Evolutionary conservation across 2,113 vertebrate genomes (phyloP).

Genomic region (Neogobius melanostomus): DNA sequence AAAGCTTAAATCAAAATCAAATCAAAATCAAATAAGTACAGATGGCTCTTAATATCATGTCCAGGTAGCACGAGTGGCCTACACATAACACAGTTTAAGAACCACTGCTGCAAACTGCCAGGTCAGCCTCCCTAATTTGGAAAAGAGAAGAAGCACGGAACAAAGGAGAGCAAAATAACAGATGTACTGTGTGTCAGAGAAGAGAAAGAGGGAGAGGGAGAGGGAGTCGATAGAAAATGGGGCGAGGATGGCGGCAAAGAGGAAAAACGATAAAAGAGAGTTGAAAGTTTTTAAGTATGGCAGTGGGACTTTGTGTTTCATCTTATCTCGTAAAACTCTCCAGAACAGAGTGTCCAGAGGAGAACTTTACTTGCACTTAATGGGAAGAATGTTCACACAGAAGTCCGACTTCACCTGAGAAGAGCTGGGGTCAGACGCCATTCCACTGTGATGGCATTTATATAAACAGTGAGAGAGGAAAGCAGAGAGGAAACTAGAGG

Average conservation of each 20-base stretch:
- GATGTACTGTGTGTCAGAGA: slow-evolving; percentile 29
- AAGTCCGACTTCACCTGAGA: slow-evolving; percentile 32
- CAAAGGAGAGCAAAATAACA: slow-evolving; percentile 26
- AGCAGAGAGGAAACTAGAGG: background rate
- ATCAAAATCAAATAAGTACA: too few species aligned
- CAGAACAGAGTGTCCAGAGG: slow-evolving; percentile 14
- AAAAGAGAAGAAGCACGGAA: slow-evolving; percentile 6
- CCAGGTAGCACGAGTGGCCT: too few species aligned
- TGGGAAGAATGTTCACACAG: slow-evolving; percentile 17
- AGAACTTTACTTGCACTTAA: slow-evolving; percentile 11
- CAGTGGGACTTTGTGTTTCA: slow-evolving; percentile 10
- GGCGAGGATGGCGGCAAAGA: slow-evolving; percentile 14
- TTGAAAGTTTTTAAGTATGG: slow-evolving; percentile 6
- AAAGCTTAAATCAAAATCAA: too few species aligned
- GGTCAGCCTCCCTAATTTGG: slow-evolving; percentile 44
- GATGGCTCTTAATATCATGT: too few species aligned
- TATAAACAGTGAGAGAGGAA: background rate
- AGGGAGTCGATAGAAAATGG: slow-evolving; percentile 28
- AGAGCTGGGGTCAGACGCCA: background rate
- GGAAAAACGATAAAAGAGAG: slow-evolving; percentile 15
- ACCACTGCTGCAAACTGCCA: slow-evolving; percentile 19
- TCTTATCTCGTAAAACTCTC: slow-evolving; percentile 23
- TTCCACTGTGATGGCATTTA: background rate
- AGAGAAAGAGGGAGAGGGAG: slow-evolving; percentile 18
- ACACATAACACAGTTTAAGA: too few species aligned